These are phyloP conservation scores for Yponomeuta sedellus DNA, from an alignment of 2,888 invertebrate genomes.

Conservation along the genomic window DNA sequence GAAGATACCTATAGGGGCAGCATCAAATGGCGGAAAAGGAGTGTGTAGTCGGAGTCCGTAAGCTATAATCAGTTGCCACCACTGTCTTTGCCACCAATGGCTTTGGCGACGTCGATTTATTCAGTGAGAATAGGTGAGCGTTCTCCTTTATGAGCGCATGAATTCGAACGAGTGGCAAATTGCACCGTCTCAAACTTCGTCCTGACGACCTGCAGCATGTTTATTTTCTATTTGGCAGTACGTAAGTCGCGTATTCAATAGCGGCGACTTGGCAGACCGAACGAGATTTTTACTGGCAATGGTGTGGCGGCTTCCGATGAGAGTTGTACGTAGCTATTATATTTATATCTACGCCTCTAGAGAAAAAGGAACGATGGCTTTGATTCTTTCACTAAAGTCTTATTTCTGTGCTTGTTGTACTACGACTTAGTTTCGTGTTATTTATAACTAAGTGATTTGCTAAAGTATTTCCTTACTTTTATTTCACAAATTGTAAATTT, in stretches of 20 bases:
- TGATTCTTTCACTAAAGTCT: not conserved
- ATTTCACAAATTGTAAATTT: too few relatives aligned
- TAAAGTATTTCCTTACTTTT: too few relatives aligned
- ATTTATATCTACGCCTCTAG: slow-evolving; percentile 6
- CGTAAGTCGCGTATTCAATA: slow-evolving; percentile 12
- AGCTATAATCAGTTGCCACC: not conserved
- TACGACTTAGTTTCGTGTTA: too few relatives aligned
- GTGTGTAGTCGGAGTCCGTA: too few relatives aligned
- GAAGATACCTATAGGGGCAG: too few relatives aligned
- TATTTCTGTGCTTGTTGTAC: too few relatives aligned
- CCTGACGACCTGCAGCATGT: slow-evolving; percentile 1
- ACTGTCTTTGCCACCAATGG: too few relatives aligned
- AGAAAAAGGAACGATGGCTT: not conserved
- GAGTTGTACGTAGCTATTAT: slow-evolving; percentile 8
- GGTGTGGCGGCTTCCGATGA: not conserved
- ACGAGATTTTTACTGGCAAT: slow-evolving; percentile 12
- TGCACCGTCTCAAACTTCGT: not conserved
- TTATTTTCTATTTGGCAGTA: slow-evolving; percentile 14
- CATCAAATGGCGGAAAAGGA: too few relatives aligned
- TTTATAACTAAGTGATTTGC: too few relatives aligned
- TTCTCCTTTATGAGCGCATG: not conserved
- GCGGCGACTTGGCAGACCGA: slow-evolving; percentile 2
- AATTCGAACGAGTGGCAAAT: not conserved
- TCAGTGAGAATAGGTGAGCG: too few relatives aligned
- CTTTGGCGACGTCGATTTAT: too few relatives aligned